Conservation (phyloP, 2,888 invertebrate genomes). For the Lasioglossum villosulum region DNA sequence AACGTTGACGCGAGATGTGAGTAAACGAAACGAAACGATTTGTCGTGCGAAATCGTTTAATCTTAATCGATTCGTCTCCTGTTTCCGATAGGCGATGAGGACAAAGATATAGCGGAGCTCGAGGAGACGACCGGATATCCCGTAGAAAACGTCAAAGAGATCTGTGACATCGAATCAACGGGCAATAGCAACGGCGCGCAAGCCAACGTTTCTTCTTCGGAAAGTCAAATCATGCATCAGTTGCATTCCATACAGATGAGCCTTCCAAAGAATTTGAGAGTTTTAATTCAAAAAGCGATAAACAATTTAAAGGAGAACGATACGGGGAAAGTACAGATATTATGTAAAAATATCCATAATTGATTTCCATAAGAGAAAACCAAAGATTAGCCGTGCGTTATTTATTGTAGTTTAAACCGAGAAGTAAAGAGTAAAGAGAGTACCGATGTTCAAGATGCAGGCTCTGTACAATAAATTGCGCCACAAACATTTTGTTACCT, state of each 20-base stretch:
- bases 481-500: not conserved
- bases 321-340: slow-evolving; percentile 65
- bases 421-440: not conserved
- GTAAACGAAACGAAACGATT: slow-evolving; percentile 15
- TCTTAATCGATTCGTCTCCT: not conserved
- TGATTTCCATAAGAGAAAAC: not conserved
- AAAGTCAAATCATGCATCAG: slow-evolving; percentile 59
- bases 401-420: not conserved
- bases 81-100: slow-evolving; percentile 54
- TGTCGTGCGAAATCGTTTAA: not conserved
- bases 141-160: slow-evolving; percentile 49
- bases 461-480: not conserved
- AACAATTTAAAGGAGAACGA: slow-evolving; percentile 75
- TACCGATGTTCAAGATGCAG: not conserved
- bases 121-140: slow-evolving; percentile 30
- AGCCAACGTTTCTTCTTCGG: slow-evolving; percentile 21
- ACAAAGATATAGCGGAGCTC: slow-evolving; percentile 49
- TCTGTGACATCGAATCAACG: slow-evolving; percentile 54
- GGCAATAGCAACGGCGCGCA: slow-evolving; percentile 9
- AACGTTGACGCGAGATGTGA: slow-evolving; percentile 84
- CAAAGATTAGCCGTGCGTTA: not conserved
- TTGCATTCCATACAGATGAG: slow-evolving; percentile 66
- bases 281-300: slow-evolving; percentile 79
- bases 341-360: not conserved
- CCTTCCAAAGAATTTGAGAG: slow-evolving; percentile 76